phyloP scores from a whole-genome alignment of 2,113 vertebrate species.

The Mesitornis unicolor region DNA sequence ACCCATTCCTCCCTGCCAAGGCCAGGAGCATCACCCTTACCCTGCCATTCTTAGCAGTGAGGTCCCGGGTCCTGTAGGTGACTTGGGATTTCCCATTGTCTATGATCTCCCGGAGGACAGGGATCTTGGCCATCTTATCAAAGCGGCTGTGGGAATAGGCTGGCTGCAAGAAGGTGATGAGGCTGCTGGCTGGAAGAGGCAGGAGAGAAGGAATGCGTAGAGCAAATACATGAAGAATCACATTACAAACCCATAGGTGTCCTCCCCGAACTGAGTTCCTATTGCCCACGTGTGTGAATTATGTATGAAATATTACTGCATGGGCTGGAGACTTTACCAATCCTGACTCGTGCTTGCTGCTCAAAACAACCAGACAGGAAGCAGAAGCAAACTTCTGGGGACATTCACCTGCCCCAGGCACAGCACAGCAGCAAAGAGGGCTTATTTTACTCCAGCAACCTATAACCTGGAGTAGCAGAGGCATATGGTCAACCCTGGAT shows the following conservation, averaged over 20 bases:
- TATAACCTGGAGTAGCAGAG: neutral
- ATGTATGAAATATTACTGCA: neutral
- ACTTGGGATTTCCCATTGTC: conserved; percentile 89
- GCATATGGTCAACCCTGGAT: neutral
- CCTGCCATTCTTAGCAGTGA: conserved; percentile 87
- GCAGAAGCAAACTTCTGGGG: neutral
- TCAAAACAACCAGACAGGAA: neutral
- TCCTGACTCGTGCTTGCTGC: neutral
- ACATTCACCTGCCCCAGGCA: neutral
- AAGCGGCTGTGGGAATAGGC: conserved; percentile 82
- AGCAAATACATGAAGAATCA: neutral
- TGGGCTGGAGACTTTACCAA: neutral
- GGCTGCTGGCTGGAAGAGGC: conserved; percentile 80
- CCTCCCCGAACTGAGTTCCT: neutral
- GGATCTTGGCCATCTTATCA: conserved; percentile 87
- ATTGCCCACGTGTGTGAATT: accelerated
- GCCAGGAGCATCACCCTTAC: conserved; percentile 61
- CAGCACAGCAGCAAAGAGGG: neutral
- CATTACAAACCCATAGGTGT: neutral
- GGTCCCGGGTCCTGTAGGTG: conserved; percentile 86
- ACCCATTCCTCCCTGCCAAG: neutral
- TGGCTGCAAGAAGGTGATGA: conserved; percentile 89
- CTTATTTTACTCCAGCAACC: neutral
- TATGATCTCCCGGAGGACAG: conserved; percentile 83
- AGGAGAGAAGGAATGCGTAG: neutral